These are phyloP conservation scores for Trematomus loennbergii DNA, from an alignment of 2,113 vertebrate genomes.

Conservation along the genomic window DNA sequence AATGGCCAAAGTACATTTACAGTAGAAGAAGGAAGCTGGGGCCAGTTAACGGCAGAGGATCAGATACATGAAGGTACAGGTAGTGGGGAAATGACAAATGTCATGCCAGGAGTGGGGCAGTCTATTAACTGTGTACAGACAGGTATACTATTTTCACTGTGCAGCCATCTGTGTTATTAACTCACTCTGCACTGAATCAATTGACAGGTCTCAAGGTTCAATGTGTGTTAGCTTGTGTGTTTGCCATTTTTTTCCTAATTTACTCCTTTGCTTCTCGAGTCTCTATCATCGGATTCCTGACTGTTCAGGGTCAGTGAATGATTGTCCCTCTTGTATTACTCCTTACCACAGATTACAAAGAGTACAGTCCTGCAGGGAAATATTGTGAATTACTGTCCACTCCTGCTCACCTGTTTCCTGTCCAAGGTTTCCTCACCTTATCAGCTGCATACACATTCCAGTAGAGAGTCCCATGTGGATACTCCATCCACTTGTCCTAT, in stretches of 20 bases:
- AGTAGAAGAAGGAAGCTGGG: background rate
- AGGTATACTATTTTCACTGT: slow-evolving; percentile 62
- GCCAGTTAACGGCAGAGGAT: slow-evolving; percentile 5
- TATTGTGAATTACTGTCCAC: slow-evolving; percentile 50
- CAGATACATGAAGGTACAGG: slow-evolving; percentile 8
- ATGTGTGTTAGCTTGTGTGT: slow-evolving; percentile 34
- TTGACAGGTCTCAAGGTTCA: slow-evolving; percentile 64
- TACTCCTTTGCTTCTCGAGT: slow-evolving; percentile 10
- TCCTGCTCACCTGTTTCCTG: slow-evolving; percentile 39
- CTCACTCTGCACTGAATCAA: slow-evolving; percentile 61
- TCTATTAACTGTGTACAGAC: slow-evolving; percentile 63
- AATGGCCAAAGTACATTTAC: background rate
- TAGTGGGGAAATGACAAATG: slow-evolving; percentile 29
- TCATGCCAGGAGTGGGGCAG: slow-evolving; percentile 14
- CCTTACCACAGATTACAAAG: slow-evolving; percentile 59
- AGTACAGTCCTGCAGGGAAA: slow-evolving; percentile 35
- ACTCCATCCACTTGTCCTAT: slow-evolving; percentile 20
- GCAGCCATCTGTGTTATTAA: slow-evolving; percentile 76
- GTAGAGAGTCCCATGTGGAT: slow-evolving; percentile 28
- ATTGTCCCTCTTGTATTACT: slow-evolving; percentile 58
- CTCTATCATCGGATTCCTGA: slow-evolving; percentile 31
- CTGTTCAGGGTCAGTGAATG: slow-evolving; percentile 65
- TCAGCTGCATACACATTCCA: slow-evolving; percentile 43
- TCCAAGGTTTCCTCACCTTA: slow-evolving; percentile 54
- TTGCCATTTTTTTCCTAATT: slow-evolving; percentile 29